Evolutionary conservation across 2,797 vertebrate species (phyloP).

Genomic region (Prunella strophiata): DNA sequence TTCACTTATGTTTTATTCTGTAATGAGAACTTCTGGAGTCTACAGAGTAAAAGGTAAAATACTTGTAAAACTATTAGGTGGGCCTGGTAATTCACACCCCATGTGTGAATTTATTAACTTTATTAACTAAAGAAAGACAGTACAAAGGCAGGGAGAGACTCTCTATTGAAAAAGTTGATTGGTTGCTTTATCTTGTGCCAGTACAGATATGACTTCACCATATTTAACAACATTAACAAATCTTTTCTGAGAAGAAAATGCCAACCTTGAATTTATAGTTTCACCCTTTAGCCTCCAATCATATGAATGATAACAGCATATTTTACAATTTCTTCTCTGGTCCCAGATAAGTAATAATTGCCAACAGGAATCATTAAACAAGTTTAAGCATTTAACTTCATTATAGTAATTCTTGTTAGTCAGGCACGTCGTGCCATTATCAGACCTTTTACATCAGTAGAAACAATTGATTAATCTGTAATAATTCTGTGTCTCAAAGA

Average conservation of each 20-base stretch:
- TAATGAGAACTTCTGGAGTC: background rate
- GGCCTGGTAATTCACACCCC: background rate
- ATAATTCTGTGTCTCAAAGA: slow-evolving; percentile 63
- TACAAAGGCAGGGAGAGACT: background rate
- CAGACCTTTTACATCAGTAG: slow-evolving; percentile 56
- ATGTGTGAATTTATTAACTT: too few relatives aligned
- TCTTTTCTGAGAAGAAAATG: slow-evolving; percentile 51
- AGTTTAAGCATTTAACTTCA: slow-evolving; percentile 66
- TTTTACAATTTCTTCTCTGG: slow-evolving; percentile 46
- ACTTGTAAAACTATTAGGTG: background rate
- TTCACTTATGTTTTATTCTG: background rate
- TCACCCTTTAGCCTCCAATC: slow-evolving; percentile 54
- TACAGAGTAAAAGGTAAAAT: background rate
- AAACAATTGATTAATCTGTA: slow-evolving; percentile 72
- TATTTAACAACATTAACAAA: slow-evolving; percentile 25
- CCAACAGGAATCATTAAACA: slow-evolving; percentile 67
- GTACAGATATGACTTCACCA: background rate
- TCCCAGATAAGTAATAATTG: slow-evolving; percentile 59
- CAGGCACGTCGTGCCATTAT: slow-evolving; percentile 42
- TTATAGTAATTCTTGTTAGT: slow-evolving; percentile 57
- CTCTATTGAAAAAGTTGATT: background rate
- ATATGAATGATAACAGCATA: slow-evolving; percentile 39
- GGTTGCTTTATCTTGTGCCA: slow-evolving; percentile 29
- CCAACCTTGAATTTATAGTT: slow-evolving; percentile 56
- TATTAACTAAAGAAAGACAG: background rate